These are phyloP conservation scores for Papilio aristodemus DNA, from an alignment of 1,140 invertebrate species.

Conservation along the genomic window DNA sequence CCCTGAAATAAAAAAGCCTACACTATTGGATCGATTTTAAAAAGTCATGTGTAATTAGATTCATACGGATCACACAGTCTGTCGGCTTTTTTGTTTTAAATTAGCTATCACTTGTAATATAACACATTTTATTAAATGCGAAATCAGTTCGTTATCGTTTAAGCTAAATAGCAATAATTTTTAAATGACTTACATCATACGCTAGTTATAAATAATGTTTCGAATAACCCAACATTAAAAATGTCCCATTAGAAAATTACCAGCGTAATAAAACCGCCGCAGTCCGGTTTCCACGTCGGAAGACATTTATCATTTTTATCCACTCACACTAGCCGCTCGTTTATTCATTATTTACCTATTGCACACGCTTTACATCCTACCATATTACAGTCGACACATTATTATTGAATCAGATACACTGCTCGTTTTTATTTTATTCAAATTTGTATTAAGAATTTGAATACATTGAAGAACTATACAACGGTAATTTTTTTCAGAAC, in stretches of 20 bases:
- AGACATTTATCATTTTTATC: constrained; percentile 33
- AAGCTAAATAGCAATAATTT: neutral
- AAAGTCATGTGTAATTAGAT: no score
- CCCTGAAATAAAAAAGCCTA: no score
- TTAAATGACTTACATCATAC: neutral
- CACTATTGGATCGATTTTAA: no score
- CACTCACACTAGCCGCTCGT: constrained; percentile 26
- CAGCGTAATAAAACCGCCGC: constrained; percentile 21
- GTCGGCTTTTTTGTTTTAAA: no score
- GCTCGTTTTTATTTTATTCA: neutral
- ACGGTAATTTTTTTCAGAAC: no score
- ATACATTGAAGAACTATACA: no score
- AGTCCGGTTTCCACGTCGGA: constrained; percentile 29
- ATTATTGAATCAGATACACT: constrained; percentile 13
- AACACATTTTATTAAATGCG: no score
- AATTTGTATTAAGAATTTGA: neutral
- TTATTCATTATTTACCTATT: constrained; percentile 33
- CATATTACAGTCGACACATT: constrained; percentile 21
- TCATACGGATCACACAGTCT: no score
- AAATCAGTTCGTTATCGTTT: neutral
- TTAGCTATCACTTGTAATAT: neutral
- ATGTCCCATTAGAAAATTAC: constrained; percentile 24
- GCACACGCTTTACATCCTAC: constrained; percentile 21
- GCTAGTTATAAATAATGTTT: constrained; percentile 22
- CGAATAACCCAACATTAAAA: constrained; percentile 24